Evolutionary conservation across 2,113 vertebrate genomes (phyloP).

Genomic region (Tamias sibiricus): DNA sequence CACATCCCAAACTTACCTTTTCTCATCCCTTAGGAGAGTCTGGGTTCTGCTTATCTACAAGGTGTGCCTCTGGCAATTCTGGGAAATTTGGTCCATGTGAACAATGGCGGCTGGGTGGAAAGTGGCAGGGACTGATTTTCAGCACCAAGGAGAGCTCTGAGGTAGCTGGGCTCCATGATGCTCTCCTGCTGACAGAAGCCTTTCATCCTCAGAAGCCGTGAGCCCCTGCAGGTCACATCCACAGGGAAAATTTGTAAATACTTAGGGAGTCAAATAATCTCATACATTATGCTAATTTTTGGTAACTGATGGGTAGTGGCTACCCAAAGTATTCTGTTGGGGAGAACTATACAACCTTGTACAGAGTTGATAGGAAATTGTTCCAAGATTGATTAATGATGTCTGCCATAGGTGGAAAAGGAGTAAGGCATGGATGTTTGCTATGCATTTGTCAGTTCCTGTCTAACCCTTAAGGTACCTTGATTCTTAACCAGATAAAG

Average conservation of each 20-base stretch:
- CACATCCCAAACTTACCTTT: not conserved
- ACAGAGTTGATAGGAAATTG: not conserved
- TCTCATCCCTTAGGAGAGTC: not conserved
- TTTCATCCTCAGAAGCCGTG: not conserved
- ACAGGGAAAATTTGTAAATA: not conserved
- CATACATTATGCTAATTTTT: conserved; percentile 20
- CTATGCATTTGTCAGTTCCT: not conserved
- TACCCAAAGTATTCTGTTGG: not conserved
- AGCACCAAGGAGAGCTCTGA: conserved; percentile 80
- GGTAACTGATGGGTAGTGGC: not conserved
- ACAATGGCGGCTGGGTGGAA: not conserved
- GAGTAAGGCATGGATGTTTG: not conserved
- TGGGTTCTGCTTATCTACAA: conserved; percentile 29
- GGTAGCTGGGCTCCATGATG: not conserved
- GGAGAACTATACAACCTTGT: not conserved
- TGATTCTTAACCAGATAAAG: not conserved
- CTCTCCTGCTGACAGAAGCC: not conserved
- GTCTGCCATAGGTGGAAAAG: conserved; percentile 34
- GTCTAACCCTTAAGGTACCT: not conserved
- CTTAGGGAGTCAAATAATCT: not conserved
- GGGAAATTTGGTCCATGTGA: not conserved
- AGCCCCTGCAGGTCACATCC: not conserved
- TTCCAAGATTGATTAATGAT: conserved; percentile 54
- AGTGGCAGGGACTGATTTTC: conserved; percentile 41
- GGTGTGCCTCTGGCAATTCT: not conserved